A percentile compares a stretch with the other conserved stretches of the same genome.
Conservation (phyloP, 2,113 vertebrate genomes). For the Tapirus terrestris region DNA sequence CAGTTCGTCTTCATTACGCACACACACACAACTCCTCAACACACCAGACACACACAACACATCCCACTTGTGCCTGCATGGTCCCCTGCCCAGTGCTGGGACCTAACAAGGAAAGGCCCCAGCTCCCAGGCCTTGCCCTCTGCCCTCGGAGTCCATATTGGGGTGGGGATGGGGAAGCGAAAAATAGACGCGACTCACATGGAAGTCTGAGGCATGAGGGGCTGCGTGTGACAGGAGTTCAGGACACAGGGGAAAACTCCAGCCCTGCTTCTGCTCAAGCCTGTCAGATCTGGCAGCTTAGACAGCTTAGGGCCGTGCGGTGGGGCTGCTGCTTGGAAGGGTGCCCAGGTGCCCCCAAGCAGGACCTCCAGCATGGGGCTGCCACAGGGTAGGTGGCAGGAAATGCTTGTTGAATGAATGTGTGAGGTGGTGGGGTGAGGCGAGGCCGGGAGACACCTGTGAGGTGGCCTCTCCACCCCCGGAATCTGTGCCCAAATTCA, state of each 20-base stretch:
- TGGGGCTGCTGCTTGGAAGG: no score
- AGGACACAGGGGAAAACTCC: neutral
- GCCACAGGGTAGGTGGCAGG: neutral
- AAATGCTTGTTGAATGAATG: constrained; percentile 32
- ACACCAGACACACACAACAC: neutral
- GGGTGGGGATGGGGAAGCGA: no score
- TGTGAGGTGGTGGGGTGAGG: neutral
- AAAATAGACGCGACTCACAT: fast-evolving
- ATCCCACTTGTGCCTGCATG: neutral
- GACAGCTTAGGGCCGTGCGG: neutral
- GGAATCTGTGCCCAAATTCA: neutral
- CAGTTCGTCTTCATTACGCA: no score
- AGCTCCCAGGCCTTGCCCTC: neutral
- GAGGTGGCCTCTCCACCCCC: neutral
- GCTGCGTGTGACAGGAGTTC: neutral
- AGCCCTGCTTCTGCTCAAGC: neutral
- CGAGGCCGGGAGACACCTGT: neutral
- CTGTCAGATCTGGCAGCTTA: neutral
- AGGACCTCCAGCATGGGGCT: neutral
- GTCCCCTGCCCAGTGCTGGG: neutral
- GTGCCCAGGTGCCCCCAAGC: neutral
- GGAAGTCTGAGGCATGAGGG: neutral
- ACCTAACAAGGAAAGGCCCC: neutral
- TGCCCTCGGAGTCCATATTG: neutral
- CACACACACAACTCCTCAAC: neutral